These are phyloP conservation scores for Synergus itoensis DNA, from an alignment of 2,888 invertebrate species.

Conservation along the genomic window DNA sequence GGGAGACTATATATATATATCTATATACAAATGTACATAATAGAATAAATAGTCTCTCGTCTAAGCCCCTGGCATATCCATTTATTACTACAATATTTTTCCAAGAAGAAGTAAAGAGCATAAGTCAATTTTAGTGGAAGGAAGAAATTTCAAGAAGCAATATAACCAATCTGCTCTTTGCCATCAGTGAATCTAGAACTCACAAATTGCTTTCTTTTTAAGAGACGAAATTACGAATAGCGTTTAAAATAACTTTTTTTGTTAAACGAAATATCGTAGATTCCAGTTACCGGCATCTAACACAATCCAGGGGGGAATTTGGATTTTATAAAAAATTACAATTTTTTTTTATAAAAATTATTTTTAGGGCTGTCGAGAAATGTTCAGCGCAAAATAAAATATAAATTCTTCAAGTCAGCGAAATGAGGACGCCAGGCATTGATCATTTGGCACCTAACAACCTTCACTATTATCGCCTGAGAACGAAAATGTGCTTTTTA, in stretches of 20 bases:
- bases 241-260: background rate
- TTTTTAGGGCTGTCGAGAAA: no score
- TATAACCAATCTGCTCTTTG: background rate
- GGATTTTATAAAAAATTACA: background rate
- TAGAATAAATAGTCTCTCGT: background rate
- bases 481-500: background rate
- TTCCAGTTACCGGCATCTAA: background rate
- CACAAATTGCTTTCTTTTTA: background rate
- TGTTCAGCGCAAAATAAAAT: background rate
- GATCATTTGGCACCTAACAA: slow-evolving; percentile 61
- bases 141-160: background rate
- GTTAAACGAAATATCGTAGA: background rate
- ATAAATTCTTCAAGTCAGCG: slow-evolving; percentile 32
- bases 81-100: background rate
- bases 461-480: slow-evolving; percentile 57
- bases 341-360: no score
- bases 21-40: background rate
- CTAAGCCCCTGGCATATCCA: no score
- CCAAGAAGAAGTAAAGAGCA: background rate
- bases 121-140: background rate
- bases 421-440: slow-evolving; percentile 65
- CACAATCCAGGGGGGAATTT: background rate
- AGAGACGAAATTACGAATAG: background rate
- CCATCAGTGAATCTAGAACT: background rate
- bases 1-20: no score